Evolutionary conservation across 2,888 invertebrate genomes (phyloP), one percentile per base, ranked within the genome.

Genomic region (Ichneumoninae sp.): DNA sequence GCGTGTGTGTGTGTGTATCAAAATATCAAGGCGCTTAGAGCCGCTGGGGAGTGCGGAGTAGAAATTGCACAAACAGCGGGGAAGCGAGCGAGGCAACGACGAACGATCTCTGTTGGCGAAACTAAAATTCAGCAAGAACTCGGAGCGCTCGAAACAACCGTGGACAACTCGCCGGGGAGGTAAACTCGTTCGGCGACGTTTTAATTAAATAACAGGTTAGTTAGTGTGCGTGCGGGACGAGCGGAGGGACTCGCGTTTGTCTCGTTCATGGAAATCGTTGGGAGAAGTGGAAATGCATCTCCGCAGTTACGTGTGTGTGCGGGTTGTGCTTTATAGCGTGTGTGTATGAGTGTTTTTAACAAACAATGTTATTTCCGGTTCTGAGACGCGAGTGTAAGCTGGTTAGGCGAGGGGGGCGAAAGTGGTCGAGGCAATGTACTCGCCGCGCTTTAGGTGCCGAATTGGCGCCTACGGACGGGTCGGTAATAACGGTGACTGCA

Each of bases 151-250:
- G 52, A 71, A 84, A 84, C 81, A 84, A 74, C 40, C 75, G 70
- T 33, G 71, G 79, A 52, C 50, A 82, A 79, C 79, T 62, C 75
- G 65, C 79, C 36, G 69, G 47, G 44, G 26, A 33, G 30, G 65
- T 54, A 78, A 82, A 79, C 81, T 78, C 84, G 82, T 76, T 79
- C 82, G 40, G 74, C 54, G 70, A 82, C 75, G 84, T 76, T 82
- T 82, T 84, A 84, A 84, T 84, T 79, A 79, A 84, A 84, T 84
- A 82, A 84, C 82, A 79, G 75, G 78, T 82, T 84, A 66, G 81
- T 84, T 78, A 79, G 69, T 66, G 33, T 75, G 70, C 75, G 78
- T 66, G 70, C 66, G 33, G 50, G 10, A 26, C 5, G 30, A 0
- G 1, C 6, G 50, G 75, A 66, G 69, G 76, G 57, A 84, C 62